Evolutionary conservation across 2,888 invertebrate species (phyloP), one percentile per base, ranked within the genome.

Genomic region (Rhopalosiphum nymphaeae): DNA sequence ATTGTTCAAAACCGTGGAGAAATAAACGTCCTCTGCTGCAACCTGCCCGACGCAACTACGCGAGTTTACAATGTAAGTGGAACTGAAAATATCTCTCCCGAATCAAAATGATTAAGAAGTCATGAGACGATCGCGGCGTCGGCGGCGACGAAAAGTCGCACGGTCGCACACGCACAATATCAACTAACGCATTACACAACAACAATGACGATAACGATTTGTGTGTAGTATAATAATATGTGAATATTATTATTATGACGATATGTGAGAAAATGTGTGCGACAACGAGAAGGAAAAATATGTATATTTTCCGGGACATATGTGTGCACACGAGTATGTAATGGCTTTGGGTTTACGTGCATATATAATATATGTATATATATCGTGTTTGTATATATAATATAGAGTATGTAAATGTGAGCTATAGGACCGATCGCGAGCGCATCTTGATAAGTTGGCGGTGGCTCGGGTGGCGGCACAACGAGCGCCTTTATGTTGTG

Each of bases 401-500:
- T 25, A 5, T 3, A 0, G 11, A 67, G 36, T 16, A 36, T 78
- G 29, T 29, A 25, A 25, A n/a, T 4, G 49, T 36, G 53, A 13
- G 36, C n/a, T 36, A 46, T 46, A 44, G 13, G 84, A 78, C 89
- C 89, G 89, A 93, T 89, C 10, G 61, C 53, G 44, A 49, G 61
- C 85, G 56, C 89, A 89, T 89, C 89, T 86, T 46, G 93, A 94
- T 90, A 94, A 92, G 67, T 36, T 21, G 78, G 21, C 61, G 10
- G 36, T 11, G 16, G 5, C 25, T 88, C 56, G n/a, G 42, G 44
- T 53, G 57, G 44, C 93, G n/a, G 78, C 42, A 93, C 93, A 90
- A 94, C 90, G 90, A 86, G 57, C 86, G 61, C 49, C 90, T 94
- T 90, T 94, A 3, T 94, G 90, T 49, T 61, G 49, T 26, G 93